phyloP scores from a whole-genome alignment of 2,113 vertebrate species.

The Diadophis punctatus region DNA sequence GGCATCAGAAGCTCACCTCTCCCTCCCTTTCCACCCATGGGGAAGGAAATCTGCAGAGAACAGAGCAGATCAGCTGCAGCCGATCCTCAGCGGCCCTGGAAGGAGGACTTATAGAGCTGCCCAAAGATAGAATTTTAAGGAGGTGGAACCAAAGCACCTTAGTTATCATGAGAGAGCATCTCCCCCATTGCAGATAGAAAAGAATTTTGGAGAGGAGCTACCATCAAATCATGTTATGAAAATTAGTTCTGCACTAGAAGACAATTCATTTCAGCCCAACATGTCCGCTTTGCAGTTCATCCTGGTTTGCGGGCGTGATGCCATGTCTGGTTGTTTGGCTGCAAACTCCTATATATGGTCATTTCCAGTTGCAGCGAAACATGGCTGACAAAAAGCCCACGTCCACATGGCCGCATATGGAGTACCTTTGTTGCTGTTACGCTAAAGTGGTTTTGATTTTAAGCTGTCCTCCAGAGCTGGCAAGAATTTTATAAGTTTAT shows the following conservation, averaged over 20 bases:
- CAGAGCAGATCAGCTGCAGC: conserved; percentile 57
- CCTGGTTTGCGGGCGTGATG: not conserved
- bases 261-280: conserved; percentile 27
- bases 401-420: not conserved
- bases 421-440: not conserved
- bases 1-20: conserved; percentile 67
- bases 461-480: not conserved
- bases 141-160: not conserved
- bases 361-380: not conserved
- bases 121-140: conserved; percentile 9
- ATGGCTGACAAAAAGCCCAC: not conserved
- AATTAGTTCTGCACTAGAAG: conserved; percentile 17
- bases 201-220: not conserved
- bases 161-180: conserved; percentile 29
- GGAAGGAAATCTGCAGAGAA: conserved; percentile 69
- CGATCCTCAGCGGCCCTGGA: conserved; percentile 28
- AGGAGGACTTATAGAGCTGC: conserved; percentile 26
- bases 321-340: not conserved
- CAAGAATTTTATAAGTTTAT: not conserved
- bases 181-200: not conserved
- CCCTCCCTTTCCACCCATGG: not conserved
- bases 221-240: not conserved
- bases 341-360: not conserved
- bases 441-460: not conserved
- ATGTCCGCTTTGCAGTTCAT: not conserved